phyloP scores from a whole-genome alignment of 2,888 invertebrate species.

The Drosophila quinaria region DNA sequence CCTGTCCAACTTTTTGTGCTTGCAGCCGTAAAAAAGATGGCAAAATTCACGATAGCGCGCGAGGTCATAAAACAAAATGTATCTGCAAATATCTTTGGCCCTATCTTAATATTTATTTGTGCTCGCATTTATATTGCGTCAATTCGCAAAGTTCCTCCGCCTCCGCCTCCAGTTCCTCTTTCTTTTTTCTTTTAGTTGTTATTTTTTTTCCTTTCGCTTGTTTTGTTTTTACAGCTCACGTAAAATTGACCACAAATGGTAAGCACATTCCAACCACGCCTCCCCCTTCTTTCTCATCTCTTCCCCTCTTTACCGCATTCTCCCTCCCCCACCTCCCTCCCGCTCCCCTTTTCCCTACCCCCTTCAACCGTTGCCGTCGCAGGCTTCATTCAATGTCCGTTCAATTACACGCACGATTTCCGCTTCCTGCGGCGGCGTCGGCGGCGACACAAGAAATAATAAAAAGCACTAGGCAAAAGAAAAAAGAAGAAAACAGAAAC shows the following conservation, averaged over 20 bases:
- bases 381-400: conserved; percentile 77
- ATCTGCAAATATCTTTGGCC: conserved; percentile 65
- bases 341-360: neutral
- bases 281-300: neutral
- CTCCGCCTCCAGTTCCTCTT: neutral
- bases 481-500: conserved; percentile 6
- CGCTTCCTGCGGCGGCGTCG: conserved; percentile 73
- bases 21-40: conserved; percentile 52
- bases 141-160: conserved; percentile 24
- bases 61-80: conserved; percentile 73
- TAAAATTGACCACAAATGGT: conserved; percentile 77
- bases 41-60: conserved; percentile 36
- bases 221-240: conserved; percentile 76
- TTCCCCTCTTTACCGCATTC: neutral
- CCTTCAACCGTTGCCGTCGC: conserved; percentile 51
- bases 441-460: conserved; percentile 56
- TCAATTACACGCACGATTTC: conserved; percentile 81
- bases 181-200: neutral
- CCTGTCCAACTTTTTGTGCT: neutral
- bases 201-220: conserved; percentile 28
- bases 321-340: neutral
- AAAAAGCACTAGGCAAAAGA: conserved; percentile 32
- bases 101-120: conserved; percentile 77
- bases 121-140: conserved; percentile 59
- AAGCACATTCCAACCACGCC: conserved; percentile 22